Conservation (phyloP, 1,140 invertebrate genomes). For the Cheumatopsyche charites region DNA sequence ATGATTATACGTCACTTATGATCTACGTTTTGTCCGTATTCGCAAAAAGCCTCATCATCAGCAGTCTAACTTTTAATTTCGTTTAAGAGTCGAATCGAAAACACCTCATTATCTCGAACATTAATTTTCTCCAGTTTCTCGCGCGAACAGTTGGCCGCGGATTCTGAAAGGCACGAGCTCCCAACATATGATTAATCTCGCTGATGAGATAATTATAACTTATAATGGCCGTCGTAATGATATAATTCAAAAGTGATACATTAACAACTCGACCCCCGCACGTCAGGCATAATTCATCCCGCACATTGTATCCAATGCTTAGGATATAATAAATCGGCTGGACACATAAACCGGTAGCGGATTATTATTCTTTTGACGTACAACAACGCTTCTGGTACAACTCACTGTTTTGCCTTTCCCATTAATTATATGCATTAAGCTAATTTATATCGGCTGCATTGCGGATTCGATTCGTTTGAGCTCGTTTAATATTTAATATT, state of each 20-base stretch:
- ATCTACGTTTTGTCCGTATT: too few relatives aligned
- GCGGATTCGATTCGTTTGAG: not conserved
- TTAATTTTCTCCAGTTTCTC: too few relatives aligned
- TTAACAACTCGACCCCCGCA: constrained; percentile 2
- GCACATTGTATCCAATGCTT: too few relatives aligned
- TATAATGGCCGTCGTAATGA: constrained; percentile 1
- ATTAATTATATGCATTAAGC: constrained; percentile 3
- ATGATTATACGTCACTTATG: too few relatives aligned
- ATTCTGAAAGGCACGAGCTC: too few relatives aligned
- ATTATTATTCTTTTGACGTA: constrained; percentile 15
- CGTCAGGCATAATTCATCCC: not conserved
- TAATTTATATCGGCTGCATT: not conserved
- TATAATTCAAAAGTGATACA: constrained; percentile 7
- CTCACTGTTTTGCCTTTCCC: not conserved
- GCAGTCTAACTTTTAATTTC: too few relatives aligned
- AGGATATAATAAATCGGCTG: not conserved
- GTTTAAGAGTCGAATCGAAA: too few relatives aligned
- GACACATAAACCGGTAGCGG: not conserved
- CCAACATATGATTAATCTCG: too few relatives aligned
- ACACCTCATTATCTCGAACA: too few relatives aligned
- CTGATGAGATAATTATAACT: not conserved
- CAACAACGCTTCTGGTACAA: not conserved
- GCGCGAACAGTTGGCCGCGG: too few relatives aligned
- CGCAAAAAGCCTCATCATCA: too few relatives aligned
- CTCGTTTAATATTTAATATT: not conserved